These are phyloP conservation scores for Caenorhabditis imperialis DNA, from an alignment of 2,888 invertebrate species.

Conservation along the genomic window DNA sequence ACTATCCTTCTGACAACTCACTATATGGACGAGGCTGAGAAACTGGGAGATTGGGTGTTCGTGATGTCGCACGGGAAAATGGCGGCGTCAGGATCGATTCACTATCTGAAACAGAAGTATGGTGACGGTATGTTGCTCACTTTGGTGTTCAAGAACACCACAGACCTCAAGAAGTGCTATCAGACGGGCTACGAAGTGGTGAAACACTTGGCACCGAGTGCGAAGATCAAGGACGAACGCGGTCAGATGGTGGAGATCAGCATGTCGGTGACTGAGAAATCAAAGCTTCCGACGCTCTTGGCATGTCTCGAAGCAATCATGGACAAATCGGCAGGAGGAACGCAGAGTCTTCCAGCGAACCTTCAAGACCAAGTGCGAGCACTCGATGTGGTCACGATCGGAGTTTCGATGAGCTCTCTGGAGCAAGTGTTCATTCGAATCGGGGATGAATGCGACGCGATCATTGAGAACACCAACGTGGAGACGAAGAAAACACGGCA, in stretches of 20 bases:
- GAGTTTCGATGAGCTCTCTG: constrained; percentile 71
- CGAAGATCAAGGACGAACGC: constrained; percentile 19
- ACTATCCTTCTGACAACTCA: constrained; percentile 75
- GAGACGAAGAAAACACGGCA: constrained; percentile 8
- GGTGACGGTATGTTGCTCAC: constrained; percentile 73
- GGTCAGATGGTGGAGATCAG: constrained; percentile 61
- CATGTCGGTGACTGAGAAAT: constrained; percentile 45
- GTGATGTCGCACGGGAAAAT: constrained; percentile 73
- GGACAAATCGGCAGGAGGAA: constrained; percentile 1
- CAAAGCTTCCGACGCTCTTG: constrained; percentile 55
- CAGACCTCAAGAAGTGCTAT: too few relatives aligned
- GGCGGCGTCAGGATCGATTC: constrained; percentile 68
- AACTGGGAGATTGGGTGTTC: constrained; percentile 71
- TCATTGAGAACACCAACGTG: constrained; percentile 12
- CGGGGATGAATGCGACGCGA: constrained; percentile 22
- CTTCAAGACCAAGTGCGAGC: too few relatives aligned
- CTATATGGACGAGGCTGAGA: constrained; percentile 77
- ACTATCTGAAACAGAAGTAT: constrained; percentile 71
- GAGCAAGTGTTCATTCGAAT: constrained; percentile 73
- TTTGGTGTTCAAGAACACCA: constrained; percentile 49
- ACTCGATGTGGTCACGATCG: constrained; percentile 58
- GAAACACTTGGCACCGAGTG: not conserved
- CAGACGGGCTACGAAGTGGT: too few relatives aligned
- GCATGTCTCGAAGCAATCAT: constrained; percentile 61
- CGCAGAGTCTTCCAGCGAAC: too few relatives aligned